Evolutionary conservation across 1,140 invertebrate species (phyloP).

Genomic region (Chironomus striatipennis): DNA sequence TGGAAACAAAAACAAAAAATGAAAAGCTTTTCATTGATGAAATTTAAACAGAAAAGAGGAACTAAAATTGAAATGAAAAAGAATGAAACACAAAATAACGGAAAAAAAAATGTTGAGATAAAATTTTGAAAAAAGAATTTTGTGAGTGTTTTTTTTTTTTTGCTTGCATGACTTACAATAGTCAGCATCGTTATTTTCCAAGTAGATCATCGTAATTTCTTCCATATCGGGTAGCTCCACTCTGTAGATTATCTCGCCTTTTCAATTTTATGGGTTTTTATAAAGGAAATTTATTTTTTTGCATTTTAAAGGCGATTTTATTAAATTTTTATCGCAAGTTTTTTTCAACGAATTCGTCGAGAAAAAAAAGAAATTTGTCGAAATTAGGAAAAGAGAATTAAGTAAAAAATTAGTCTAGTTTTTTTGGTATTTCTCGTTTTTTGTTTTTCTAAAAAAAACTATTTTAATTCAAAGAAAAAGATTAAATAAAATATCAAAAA

Average conservation of each 20-base stretch:
- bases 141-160: conserved; percentile 29
- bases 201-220: conserved; percentile 81
- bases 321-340: not conserved
- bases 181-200: conserved; percentile 64
- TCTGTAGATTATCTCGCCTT: conserved; percentile 79
- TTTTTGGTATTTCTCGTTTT: not conserved
- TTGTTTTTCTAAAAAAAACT: not conserved
- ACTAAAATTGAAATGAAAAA: not conserved
- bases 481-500: no score
- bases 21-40: not conserved
- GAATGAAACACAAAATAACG: conserved; percentile 29
- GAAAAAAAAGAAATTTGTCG: conserved; percentile 24
- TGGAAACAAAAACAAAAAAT: not conserved
- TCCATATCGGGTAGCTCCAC: conserved; percentile 82
- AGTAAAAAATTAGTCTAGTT: conserved; percentile 9
- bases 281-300: conserved; percentile 23
- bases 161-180: conserved; percentile 56
- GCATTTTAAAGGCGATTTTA: conserved; percentile 14
- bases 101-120: not conserved
- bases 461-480: not conserved
- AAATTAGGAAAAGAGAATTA: conserved; percentile 15
- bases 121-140: conserved; percentile 11
- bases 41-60: conserved; percentile 18
- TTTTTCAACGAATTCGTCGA: not conserved
- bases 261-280: not conserved